These are phyloP conservation scores for Dicycla oo DNA, from an alignment of 2,888 invertebrate genomes.

Conservation along the genomic window DNA sequence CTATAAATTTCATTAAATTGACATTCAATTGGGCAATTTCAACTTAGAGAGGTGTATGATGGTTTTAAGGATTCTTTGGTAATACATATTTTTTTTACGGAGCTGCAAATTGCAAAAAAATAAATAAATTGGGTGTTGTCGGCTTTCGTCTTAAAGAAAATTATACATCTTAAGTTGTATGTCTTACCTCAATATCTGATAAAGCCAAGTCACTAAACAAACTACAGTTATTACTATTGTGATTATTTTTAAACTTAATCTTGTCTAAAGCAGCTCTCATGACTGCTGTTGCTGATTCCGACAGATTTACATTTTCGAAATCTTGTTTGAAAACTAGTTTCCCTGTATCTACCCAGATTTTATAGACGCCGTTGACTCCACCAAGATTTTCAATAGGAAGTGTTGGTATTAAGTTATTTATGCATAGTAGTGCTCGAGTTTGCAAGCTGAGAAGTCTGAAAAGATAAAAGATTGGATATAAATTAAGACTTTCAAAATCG, in stretches of 20 bases:
- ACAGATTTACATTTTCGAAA: conserved; percentile 86
- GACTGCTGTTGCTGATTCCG: conserved; percentile 93
- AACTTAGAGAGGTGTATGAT: background rate
- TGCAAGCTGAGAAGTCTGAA: conserved; percentile 90
- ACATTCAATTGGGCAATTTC: background rate
- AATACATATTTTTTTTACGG: background rate
- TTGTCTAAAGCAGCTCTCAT: conserved; percentile 94
- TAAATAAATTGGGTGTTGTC: background rate
- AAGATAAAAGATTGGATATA: conserved; percentile 67
- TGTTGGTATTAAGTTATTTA: conserved; percentile 92
- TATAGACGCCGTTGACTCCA: conserved; percentile 91
- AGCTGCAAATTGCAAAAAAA: background rate
- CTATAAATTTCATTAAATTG: too few species aligned
- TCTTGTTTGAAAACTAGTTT: conserved; percentile 91
- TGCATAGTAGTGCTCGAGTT: conserved; percentile 92
- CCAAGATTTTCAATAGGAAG: conserved; percentile 92
- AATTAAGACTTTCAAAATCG: background rate
- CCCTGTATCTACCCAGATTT: conserved; percentile 92
- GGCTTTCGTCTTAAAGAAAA: background rate
- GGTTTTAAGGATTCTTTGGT: background rate
- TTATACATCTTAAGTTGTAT: background rate
- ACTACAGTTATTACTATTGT: conserved; percentile 74
- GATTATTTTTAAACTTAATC: conserved; percentile 88
- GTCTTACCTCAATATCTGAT: conserved; percentile 89
- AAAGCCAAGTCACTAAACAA: conserved; percentile 90